A percentile compares a stretch with the other conserved stretches of the same genome.
Conservation (phyloP, 1,140 invertebrate species). For the Diorhabda sublineata region DNA sequence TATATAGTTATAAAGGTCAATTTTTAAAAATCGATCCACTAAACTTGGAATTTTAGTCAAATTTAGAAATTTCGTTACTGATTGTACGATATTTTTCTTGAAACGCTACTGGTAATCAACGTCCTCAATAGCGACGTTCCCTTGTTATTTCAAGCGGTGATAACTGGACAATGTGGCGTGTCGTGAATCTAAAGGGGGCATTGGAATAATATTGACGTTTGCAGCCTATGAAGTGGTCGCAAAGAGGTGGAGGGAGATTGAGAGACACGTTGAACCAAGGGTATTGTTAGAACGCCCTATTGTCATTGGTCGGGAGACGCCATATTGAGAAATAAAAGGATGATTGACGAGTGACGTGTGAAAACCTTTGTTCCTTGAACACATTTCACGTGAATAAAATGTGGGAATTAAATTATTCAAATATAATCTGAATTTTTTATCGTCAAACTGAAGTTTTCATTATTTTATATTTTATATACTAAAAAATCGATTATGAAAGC, state of each 20-base stretch:
- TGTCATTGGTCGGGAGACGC: slow-evolving; percentile 24
- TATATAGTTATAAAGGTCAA: too few species aligned
- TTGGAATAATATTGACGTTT: slow-evolving; percentile 29
- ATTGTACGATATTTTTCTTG: not conserved
- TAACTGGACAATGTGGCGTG: slow-evolving; percentile 29
- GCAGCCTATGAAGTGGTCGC: slow-evolving; percentile 24
- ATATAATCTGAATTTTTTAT: not conserved
- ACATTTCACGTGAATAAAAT: not conserved
- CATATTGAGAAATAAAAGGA: slow-evolving; percentile 21
- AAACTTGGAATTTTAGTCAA: too few species aligned
- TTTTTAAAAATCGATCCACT: too few species aligned
- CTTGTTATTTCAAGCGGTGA: slow-evolving; percentile 29
- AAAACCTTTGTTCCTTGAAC: not conserved
- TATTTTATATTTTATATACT: not conserved
- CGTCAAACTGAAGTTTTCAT: not conserved
- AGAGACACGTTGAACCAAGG: slow-evolving; percentile 8
- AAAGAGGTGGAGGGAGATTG: slow-evolving; percentile 17
- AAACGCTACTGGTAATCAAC: not conserved
- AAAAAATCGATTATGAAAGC: not conserved
- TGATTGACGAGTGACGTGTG: not conserved
- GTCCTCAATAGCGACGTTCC: not conserved
- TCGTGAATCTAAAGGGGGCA: slow-evolving; percentile 20
- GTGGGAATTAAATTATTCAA: not conserved
- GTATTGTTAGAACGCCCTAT: slow-evolving; percentile 18
- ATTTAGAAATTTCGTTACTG: too few species aligned